Conservation (phyloP, 2,888 invertebrate genomes). For the Andrena bicolor region DNA sequence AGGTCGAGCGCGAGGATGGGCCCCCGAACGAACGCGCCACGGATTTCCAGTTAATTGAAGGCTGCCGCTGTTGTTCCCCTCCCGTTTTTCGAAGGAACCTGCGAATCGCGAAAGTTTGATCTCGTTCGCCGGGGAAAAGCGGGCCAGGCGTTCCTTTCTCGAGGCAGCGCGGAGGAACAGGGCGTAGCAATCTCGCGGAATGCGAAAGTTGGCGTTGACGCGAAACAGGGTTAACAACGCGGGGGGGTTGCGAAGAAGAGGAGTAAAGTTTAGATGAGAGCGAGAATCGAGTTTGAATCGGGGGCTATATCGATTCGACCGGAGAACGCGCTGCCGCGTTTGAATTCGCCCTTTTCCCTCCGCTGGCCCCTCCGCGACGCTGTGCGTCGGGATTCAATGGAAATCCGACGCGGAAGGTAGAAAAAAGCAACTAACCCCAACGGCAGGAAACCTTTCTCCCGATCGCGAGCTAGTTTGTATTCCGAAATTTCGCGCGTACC, state of each 20-base stretch:
- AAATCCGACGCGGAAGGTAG: constrained; percentile 23
- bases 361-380: constrained; percentile 7
- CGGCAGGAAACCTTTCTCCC: constrained; percentile 26
- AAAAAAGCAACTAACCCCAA: neutral
- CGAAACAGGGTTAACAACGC: constrained; percentile 52
- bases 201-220: constrained; percentile 44
- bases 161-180: neutral
- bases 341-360: constrained; percentile 22
- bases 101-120: constrained; percentile 50
- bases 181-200: constrained; percentile 51
- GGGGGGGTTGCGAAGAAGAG: constrained; percentile 5
- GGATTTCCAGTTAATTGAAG: constrained; percentile 42
- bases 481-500: constrained; percentile 28
- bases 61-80: neutral
- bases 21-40: neutral
- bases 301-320: constrained; percentile 48
- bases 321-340: constrained; percentile 18
- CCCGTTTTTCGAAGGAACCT: constrained; percentile 22
- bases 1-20: neutral
- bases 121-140: neutral
- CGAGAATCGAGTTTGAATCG: constrained; percentile 62
- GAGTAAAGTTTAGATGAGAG: constrained; percentile 48
- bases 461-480: constrained; percentile 13
- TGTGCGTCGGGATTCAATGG: constrained; percentile 51
- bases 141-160: neutral